Evolutionary conservation across 2,888 invertebrate species (phyloP).

Genomic region (Cybosia mesomella): DNA sequence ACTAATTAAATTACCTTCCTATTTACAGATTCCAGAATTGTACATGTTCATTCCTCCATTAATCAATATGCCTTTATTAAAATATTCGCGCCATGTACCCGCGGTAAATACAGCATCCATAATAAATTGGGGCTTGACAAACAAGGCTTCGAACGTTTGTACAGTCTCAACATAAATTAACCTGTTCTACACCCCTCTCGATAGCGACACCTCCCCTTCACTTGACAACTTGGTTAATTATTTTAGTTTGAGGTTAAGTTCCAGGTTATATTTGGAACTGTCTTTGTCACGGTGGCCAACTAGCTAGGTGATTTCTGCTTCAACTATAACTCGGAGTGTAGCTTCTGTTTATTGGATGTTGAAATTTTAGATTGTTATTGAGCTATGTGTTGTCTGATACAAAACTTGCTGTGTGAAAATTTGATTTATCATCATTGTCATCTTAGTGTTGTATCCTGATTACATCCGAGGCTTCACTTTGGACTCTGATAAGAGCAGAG

Average conservation of each 20-base stretch:
- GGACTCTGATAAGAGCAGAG: too few species aligned
- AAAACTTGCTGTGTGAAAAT: too few species aligned
- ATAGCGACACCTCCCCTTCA: constrained; percentile 18
- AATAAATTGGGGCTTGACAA: constrained; percentile 46
- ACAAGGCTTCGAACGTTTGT: constrained; percentile 61
- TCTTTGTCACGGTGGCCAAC: constrained; percentile 22
- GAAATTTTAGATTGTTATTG: background rate
- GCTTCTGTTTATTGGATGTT: background rate
- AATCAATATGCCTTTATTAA: constrained; percentile 30
- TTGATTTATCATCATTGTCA: too few species aligned
- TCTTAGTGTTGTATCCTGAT: too few species aligned
- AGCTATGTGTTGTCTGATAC: background rate
- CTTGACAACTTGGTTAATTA: constrained; percentile 65
- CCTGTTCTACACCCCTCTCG: constrained; percentile 53
- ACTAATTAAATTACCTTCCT: background rate
- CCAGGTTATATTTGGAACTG: constrained; percentile 21
- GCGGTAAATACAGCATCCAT: constrained; percentile 33
- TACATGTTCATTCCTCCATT: background rate
- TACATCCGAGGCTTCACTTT: too few species aligned
- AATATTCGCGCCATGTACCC: constrained; percentile 35
- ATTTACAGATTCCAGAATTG: background rate
- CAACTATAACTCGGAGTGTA: constrained; percentile 11
- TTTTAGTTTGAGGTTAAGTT: constrained; percentile 57
- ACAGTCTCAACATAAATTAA: constrained; percentile 69
- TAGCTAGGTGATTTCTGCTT: constrained; percentile 23